These are phyloP conservation scores for Apamea epomidion DNA, from an alignment of 2,888 invertebrate species.

Conservation along the genomic window DNA sequence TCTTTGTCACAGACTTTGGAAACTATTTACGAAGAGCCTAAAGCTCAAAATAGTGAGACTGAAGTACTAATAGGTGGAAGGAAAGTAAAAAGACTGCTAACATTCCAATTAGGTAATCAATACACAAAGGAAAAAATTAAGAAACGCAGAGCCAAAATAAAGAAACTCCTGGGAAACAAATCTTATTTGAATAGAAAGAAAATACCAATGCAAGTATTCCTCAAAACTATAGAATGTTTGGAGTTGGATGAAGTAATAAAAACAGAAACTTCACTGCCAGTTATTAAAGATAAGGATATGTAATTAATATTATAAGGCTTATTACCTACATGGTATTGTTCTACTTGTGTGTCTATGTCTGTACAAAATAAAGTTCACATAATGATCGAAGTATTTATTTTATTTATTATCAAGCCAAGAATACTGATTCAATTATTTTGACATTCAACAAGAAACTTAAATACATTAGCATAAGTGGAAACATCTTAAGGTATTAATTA, in stretches of 20 bases:
- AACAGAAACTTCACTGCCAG: conserved; percentile 74
- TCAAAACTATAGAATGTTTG: conserved; percentile 89
- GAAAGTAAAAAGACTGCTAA: conserved; percentile 90
- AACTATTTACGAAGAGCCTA: conserved; percentile 92
- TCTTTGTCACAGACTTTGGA: conserved; percentile 89
- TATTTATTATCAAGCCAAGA: conserved; percentile 9
- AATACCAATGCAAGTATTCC: conserved; percentile 90
- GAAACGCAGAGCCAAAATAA: conserved; percentile 90
- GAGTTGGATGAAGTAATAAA: conserved; percentile 85
- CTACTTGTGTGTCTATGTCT: conserved; percentile 35
- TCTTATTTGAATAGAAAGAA: conserved; percentile 87
- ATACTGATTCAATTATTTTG: background rate
- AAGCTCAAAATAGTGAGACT: conserved; percentile 81
- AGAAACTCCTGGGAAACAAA: conserved; percentile 89
- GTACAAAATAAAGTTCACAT: conserved; percentile 60
- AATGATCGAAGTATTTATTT: conserved; percentile 9
- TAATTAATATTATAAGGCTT: conserved; percentile 59
- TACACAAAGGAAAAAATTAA: conserved; percentile 90
- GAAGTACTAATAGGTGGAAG: conserved; percentile 87
- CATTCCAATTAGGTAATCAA: conserved; percentile 88
- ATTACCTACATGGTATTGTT: conserved; percentile 73
- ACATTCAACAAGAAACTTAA: background rate
- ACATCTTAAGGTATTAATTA: background rate
- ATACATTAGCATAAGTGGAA: background rate
- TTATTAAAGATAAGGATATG: conserved; percentile 63